Percentiles rank a stretch among this genome's conserved stretches.
These are phyloP conservation scores for Xanthia togata DNA, from an alignment of 2,888 invertebrate species.

Conservation along the genomic window DNA sequence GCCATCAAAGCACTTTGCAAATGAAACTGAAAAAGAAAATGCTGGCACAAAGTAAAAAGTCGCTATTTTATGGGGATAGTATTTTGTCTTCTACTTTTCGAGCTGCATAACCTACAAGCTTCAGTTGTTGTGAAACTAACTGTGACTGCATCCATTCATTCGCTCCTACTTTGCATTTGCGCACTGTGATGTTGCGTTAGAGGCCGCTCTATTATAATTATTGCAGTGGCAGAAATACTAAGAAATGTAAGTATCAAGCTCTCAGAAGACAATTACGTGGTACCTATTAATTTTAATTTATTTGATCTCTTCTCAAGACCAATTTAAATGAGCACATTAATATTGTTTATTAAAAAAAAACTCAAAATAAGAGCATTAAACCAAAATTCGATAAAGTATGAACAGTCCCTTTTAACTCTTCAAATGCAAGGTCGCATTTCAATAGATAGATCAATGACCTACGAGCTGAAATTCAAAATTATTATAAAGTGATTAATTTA, in stretches of 20 bases:
- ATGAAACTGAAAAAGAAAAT: constrained; percentile 43
- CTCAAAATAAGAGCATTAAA: background rate
- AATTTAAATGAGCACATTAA: background rate
- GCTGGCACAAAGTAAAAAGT: constrained; percentile 30
- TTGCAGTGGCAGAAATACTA: constrained; percentile 10
- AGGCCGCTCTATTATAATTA: constrained; percentile 8
- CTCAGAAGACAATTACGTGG: background rate
- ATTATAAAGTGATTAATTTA: constrained; percentile 32
- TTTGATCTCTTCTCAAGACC: constrained; percentile 1
- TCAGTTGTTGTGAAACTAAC: constrained; percentile 54
- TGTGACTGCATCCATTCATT: constrained; percentile 55
- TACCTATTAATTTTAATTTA: background rate
- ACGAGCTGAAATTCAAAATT: constrained; percentile 23
- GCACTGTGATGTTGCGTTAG: constrained; percentile 19
- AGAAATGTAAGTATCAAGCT: constrained; percentile 10
- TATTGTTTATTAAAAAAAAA: constrained; percentile 10
- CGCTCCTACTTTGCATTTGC: constrained; percentile 41
- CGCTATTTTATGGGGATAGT: constrained; percentile 12
- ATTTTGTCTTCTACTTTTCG: constrained; percentile 30
- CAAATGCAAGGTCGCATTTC: constrained; percentile 29
- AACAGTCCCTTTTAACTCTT: background rate
- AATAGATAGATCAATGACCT: constrained; percentile 24
- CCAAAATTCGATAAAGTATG: constrained; percentile 11
- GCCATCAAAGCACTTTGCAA: constrained; percentile 51
- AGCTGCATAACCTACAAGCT: constrained; percentile 43